Evolutionary conservation across 2,113 vertebrate genomes (phyloP), one percentile per base, ranked within the genome.

Genomic region (Parus major): DNA sequence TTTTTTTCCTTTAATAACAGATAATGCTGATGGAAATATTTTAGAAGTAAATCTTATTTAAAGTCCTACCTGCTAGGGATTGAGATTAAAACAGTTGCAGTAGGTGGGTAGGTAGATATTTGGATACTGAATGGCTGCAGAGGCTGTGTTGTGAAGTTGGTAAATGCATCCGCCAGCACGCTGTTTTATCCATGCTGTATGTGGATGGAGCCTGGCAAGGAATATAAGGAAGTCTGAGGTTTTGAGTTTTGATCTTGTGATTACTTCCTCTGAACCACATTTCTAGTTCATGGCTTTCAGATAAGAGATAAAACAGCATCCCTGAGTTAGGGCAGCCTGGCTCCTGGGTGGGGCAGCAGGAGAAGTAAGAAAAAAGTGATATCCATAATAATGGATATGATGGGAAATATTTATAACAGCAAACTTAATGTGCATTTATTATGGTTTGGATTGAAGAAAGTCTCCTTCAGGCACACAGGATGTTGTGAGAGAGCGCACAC

Each of bases 21-120:
- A 95, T 93, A 96, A 96, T 77, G 39, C 86, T 50, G 66, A 91
- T 95, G 60, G 70, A 89, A 97, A 92, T 82, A 90, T 77, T 93
- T 82, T 57, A 85, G 81, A 86, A 91, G 63, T 79, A 96, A 86
- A 86, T 50, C 44, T 92, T 94, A 87, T 65, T 94, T 89, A 50
- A 92, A 93, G n/a, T 69, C 57, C 56, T 73, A 15, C 46, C 36
- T 69, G 70, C 50, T 69, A 79, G 76, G 42, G 80, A 79, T 24
- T 50, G 53, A 79, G 56, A 69, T 89, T 11, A 61, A 64, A 81
- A 71, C 41, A 35, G 81, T 73, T 82, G 23, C 13, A 35, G 25
- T 29, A 24, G 50, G 27, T 63, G 85, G 47, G 24, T 10, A 39
- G 60, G 28, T 79, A 42, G 27, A 6, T 73, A 18, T 77, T 82